These are phyloP conservation scores for Drosophila nr. perissopoda DNA, from an alignment of 2,888 invertebrate species.

Conservation along the genomic window DNA sequence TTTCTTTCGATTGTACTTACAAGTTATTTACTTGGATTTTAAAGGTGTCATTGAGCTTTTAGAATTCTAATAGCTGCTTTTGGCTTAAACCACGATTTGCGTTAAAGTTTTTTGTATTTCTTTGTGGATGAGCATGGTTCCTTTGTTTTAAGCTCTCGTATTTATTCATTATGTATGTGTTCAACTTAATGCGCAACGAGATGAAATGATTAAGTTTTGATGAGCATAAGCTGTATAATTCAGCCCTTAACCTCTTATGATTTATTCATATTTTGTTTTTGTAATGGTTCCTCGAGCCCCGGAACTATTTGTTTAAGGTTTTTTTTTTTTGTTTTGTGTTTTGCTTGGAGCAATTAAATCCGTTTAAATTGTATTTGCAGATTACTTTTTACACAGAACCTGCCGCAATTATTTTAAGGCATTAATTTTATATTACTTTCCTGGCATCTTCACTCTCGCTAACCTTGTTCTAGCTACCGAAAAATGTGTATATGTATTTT, in stretches of 20 bases:
- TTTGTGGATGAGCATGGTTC: neutral
- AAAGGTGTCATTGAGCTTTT: constrained; percentile 45
- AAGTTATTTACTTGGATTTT: constrained; percentile 28
- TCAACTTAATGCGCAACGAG: constrained; percentile 9
- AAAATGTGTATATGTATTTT: neutral
- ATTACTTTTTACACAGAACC: neutral
- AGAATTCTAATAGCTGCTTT: constrained; percentile 9
- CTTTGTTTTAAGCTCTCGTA: neutral
- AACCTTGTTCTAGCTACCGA: neutral
- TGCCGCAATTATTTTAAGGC: neutral
- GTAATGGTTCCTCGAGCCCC: neutral
- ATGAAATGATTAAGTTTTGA: constrained; percentile 5
- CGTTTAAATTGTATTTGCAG: neutral
- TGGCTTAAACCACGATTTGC: neutral
- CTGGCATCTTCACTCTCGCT: neutral
- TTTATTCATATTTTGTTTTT: constrained; percentile 7
- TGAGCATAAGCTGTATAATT: constrained; percentile 3
- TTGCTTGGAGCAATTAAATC: neutral
- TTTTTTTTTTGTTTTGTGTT: neutral
- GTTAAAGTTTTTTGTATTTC: neutral
- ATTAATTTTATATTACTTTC: neutral
- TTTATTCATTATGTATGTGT: constrained; percentile 4
- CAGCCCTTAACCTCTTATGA: constrained; percentile 6
- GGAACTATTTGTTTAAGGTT: neutral
- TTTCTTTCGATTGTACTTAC: constrained; percentile 15